These are phyloP conservation scores for Syritta pipiens DNA, from an alignment of 2,888 invertebrate genomes.

Conservation along the genomic window DNA sequence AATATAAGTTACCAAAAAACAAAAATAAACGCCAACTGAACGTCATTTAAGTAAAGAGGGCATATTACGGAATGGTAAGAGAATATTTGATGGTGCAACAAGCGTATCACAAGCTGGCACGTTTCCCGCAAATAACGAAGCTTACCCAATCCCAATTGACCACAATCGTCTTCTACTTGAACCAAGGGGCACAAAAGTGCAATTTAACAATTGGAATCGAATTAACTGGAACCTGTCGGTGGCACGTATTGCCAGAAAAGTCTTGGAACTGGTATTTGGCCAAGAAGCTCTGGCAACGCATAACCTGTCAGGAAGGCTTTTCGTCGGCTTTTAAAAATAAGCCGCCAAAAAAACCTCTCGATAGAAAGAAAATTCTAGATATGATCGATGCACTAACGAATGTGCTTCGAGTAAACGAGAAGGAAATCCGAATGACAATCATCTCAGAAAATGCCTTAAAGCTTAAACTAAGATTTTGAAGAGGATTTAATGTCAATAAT, in stretches of 20 bases:
- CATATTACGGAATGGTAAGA: too few relatives aligned
- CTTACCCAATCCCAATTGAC: too few relatives aligned
- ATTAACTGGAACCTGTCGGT: slow-evolving; percentile 81
- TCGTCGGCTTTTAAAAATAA: slow-evolving; percentile 80
- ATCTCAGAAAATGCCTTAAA: slow-evolving; percentile 83
- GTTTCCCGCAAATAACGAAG: too few relatives aligned
- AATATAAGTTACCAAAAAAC: too few relatives aligned
- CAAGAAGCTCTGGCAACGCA: slow-evolving; percentile 82
- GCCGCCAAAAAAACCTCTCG: slow-evolving; percentile 77
- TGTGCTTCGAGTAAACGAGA: slow-evolving; percentile 80
- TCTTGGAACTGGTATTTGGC: slow-evolving; percentile 81
- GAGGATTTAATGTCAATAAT: too few relatives aligned
- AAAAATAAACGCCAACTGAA: too few relatives aligned
- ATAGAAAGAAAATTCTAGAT: slow-evolving; percentile 81
- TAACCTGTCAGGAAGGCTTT: slow-evolving; percentile 82
- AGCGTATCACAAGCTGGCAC: too few relatives aligned
- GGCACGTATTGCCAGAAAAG: slow-evolving; percentile 81
- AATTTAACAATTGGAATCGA: slow-evolving; percentile 76
- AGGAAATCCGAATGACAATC: slow-evolving; percentile 81
- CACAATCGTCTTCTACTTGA: too few relatives aligned
- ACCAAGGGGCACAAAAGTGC: too few relatives aligned
- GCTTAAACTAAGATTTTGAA: slow-evolving; percentile 82
- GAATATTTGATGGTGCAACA: too few relatives aligned
- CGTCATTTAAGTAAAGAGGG: too few relatives aligned
- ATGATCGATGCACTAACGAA: slow-evolving; percentile 80